Evolutionary conservation across 2,888 invertebrate genomes (phyloP).

Genomic region (Notodonta ziczac): DNA sequence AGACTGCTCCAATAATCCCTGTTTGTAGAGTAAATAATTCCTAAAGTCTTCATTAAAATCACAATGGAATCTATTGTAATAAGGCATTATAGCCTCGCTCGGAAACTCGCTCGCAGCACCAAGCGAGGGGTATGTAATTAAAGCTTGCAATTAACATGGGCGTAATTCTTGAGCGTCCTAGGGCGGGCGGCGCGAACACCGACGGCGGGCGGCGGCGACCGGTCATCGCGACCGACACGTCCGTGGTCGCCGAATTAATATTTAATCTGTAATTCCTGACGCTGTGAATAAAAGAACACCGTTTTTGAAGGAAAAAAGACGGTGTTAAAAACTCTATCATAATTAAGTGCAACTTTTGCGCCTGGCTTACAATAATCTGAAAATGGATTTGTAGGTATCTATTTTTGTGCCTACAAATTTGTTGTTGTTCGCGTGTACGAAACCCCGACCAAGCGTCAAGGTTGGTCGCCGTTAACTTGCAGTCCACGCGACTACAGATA

Average conservation of each 20-base stretch:
- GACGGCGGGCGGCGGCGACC: conserved; percentile 6
- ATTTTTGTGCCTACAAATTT: too few species aligned
- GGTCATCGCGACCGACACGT: conserved; percentile 8
- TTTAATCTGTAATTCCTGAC: neutral
- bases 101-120: conserved; percentile 29
- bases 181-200: conserved; percentile 4
- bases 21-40: conserved; percentile 27
- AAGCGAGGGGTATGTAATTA: conserved; percentile 44
- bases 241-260: conserved; percentile 6
- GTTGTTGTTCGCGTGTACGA: too few species aligned
- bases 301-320: neutral
- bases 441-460: too few species aligned
- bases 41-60: conserved; percentile 38
- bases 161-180: conserved; percentile 36
- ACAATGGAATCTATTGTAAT: conserved; percentile 40
- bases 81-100: conserved; percentile 26
- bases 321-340: neutral
- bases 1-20: conserved; percentile 17
- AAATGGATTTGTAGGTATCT: too few species aligned
- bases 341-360: neutral
- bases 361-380: too few species aligned
- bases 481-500: too few species aligned
- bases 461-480: too few species aligned
- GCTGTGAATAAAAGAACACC: neutral
- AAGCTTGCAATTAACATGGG: conserved; percentile 50